Conservation (phyloP, 2,888 invertebrate genomes). For the Lymantria monacha region DNA sequence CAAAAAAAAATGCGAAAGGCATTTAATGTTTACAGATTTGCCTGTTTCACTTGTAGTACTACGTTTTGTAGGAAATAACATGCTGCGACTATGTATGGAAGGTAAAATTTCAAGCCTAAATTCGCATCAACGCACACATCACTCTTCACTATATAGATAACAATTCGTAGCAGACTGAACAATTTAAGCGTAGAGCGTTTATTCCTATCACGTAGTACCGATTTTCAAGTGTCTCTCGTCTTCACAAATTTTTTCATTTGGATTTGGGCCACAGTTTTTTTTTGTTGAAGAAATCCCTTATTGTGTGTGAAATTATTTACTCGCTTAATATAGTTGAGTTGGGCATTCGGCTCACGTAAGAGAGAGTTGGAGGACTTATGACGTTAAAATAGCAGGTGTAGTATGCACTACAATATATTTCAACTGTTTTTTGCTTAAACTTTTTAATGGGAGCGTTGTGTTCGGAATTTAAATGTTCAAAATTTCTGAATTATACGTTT, state of each 20-base stretch:
- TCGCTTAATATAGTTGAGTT: constrained; percentile 51
- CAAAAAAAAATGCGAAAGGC: no score
- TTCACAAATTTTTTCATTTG: constrained; percentile 49
- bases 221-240: constrained; percentile 61
- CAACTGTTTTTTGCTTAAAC: constrained; percentile 14
- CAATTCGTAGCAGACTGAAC: constrained; percentile 20
- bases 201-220: constrained; percentile 59
- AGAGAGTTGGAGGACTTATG: constrained; percentile 33
- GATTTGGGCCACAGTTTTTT: constrained; percentile 40
- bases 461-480: no score
- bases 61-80: constrained; percentile 1
- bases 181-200: constrained; percentile 14
- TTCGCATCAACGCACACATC: constrained; percentile 8
- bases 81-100: constrained; percentile 17
- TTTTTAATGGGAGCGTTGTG: no score
- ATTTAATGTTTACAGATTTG: no score
- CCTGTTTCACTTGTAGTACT: no score
- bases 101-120: constrained; percentile 10
- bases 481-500: no score
- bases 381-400: constrained; percentile 25
- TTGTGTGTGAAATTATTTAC: constrained; percentile 59
- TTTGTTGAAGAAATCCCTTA: constrained; percentile 16
- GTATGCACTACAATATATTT: constrained; percentile 22
- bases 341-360: constrained; percentile 49
- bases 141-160: constrained; percentile 15